A percentile compares a stretch with the other conserved stretches of the same genome.
Evolutionary conservation across 2,888 invertebrate genomes (phyloP).

Genomic region (Sceliomorpha sp.): DNA sequence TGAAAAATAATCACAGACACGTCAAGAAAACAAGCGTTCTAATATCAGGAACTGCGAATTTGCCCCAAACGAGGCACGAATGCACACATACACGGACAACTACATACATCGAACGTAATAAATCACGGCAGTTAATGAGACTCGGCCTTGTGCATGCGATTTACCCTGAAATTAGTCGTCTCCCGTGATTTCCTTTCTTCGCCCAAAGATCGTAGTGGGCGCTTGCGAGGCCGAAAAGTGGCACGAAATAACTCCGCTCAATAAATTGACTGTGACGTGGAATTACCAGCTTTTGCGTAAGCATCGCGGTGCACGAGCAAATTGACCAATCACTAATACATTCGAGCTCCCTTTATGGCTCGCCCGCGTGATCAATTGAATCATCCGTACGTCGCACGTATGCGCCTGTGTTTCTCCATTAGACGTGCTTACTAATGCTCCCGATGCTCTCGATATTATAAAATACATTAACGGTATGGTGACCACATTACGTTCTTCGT

Average conservation of each 20-base stretch:
- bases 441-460: constrained; percentile 21
- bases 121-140: constrained; percentile 49
- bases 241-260: constrained; percentile 9
- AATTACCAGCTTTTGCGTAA: constrained; percentile 39
- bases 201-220: neutral
- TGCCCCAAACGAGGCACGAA: constrained; percentile 6
- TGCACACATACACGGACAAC: constrained; percentile 18
- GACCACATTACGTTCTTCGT: neutral
- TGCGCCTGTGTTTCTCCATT: constrained; percentile 42
- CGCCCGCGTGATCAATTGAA: constrained; percentile 46
- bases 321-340: constrained; percentile 52
- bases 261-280: constrained; percentile 32
- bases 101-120: constrained; percentile 23
- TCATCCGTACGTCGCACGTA: constrained; percentile 33
- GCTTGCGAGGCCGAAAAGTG: constrained; percentile 12
- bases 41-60: constrained; percentile 2
- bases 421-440: constrained; percentile 37
- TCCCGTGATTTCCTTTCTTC: constrained; percentile 37
- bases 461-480: no score
- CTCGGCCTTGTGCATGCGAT: constrained; percentile 23
- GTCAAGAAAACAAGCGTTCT: no score
- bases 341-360: constrained; percentile 44
- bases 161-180: constrained; percentile 51
- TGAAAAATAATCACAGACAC: no score
- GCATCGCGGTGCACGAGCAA: constrained; percentile 29